Base-by-base conservation (phyloP, 2,113 vertebrate species). In the Lasiurus borealis region DNA sequence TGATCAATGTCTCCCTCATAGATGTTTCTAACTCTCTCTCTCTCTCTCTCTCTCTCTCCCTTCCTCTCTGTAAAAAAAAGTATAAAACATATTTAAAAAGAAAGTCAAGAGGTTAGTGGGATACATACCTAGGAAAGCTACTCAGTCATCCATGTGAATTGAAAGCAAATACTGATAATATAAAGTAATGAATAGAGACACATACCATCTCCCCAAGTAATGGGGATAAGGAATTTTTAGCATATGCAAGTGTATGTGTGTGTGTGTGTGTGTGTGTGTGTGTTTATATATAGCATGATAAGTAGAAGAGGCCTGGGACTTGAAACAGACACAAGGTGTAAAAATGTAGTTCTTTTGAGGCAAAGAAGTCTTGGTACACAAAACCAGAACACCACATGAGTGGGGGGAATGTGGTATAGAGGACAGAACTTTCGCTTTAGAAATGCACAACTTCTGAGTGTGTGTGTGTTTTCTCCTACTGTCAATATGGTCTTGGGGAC, bases 81-180 rank as follows among this genome's bases (percentile, higher is more conserved):
- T 40, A 40, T 40, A 40, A 40, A 40, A 40, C 40, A 40, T 40
- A 40, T 40, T 40, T 3, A 40, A 50, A 66, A 73, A 87, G 40
- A 66, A 73, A 87, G 40, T 23, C n/a, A 93, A 93, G 59, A 81
- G 14, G 25, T 68, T 36, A 83, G 44, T 50, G 75, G 68, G 25
- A 2, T 21, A 59, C 72, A 72, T 71, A 91, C 19, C 46, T 29
- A 91, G 18, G 82, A 52, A 89, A 76, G 52, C 23, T 34, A 66
- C 18, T 87, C 25, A 66, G 9, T 72, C 81, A 64, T 34, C 80
- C 75, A 50, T 29, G 73, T 71, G 48, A 76, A 52, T 12, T 40
- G 52, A 83, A 88, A 86, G 54, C 52, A 95, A 95, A 76, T 29
- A 46, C 18, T 59, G 36, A 77, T 75, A 64, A 85, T 36, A 72